phyloP scores from a whole-genome alignment of 2,113 vertebrate genomes.

The Pelvicachromis taeniatus region DNA sequence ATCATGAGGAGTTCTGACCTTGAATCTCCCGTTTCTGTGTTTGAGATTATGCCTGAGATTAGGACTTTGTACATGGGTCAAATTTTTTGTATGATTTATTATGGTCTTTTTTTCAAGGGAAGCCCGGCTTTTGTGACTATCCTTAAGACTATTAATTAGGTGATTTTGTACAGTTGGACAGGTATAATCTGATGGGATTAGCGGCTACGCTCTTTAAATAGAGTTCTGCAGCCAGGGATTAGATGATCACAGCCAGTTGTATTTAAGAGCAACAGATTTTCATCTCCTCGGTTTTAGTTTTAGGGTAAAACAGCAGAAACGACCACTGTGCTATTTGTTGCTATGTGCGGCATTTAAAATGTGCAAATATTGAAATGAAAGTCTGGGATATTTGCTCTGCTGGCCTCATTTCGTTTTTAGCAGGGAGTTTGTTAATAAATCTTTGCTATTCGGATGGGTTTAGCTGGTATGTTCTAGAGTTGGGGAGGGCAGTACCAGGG shows the following conservation, averaged over 20 bases:
- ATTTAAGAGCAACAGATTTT: constrained; percentile 34
- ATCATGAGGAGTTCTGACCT: background rate
- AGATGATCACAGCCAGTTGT: constrained; percentile 44
- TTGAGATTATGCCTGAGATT: background rate
- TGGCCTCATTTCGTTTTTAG: background rate
- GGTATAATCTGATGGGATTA: constrained; percentile 70
- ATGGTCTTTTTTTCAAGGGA: background rate
- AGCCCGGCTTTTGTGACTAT: constrained; percentile 11
- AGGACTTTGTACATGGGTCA: background rate
- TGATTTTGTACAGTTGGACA: constrained; percentile 47
- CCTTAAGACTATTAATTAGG: constrained; percentile 52
- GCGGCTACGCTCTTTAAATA: constrained; percentile 61
- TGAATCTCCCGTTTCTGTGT: background rate
- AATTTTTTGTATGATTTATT: background rate
- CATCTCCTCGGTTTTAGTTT: constrained; percentile 15
- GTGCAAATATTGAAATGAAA: background rate
- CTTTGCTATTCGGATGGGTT: background rate
- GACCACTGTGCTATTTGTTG: background rate
- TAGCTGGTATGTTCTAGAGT: background rate
- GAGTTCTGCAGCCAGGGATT: constrained; percentile 57
- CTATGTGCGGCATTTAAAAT: background rate
- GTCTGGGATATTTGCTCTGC: background rate
- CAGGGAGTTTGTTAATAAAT: background rate
- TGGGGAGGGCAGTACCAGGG: constrained; percentile 16
- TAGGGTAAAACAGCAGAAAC: background rate